Conservation (phyloP, 2,113 vertebrate genomes). For the Misgurnus anguillicaudatus region DNA sequence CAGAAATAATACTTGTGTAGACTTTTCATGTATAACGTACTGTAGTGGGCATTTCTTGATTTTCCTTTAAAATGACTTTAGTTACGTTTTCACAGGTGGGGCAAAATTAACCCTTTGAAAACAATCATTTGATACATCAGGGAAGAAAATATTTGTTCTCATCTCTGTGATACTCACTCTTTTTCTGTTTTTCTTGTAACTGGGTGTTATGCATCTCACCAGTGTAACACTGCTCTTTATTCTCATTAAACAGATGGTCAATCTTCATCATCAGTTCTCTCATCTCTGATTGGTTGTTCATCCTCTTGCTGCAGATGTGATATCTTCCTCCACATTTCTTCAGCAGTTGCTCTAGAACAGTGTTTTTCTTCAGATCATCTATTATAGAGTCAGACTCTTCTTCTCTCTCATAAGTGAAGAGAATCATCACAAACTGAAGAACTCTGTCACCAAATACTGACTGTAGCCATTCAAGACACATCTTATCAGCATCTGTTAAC, state of each 20-base stretch:
- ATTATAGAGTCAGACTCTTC: neutral
- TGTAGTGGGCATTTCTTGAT: no score
- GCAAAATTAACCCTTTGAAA: no score
- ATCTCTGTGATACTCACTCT: neutral
- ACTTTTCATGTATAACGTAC: no score
- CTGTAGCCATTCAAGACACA: conserved; percentile 3
- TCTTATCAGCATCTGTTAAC: conserved; percentile 10
- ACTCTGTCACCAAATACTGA: neutral
- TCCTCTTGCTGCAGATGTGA: conserved; percentile 33
- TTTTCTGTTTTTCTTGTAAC: neutral
- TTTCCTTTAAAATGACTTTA: no score
- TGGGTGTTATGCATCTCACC: neutral
- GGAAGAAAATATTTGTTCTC: no score
- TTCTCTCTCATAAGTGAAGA: conserved; percentile 14
- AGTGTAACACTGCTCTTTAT: conserved; percentile 1
- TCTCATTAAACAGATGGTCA: neutral
- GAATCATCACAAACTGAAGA: neutral
- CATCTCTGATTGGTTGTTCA: neutral
- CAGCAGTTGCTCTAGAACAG: conserved; percentile 2
- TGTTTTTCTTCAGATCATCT: neutral
- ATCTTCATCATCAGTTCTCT: neutral
- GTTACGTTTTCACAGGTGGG: no score
- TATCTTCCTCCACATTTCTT: conserved; percentile 32
- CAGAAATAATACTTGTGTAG: no score
- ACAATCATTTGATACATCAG: no score